These are phyloP conservation scores for Amphiprion ocellaris DNA, from an alignment of 2,113 vertebrate genomes.

Conservation along the genomic window DNA sequence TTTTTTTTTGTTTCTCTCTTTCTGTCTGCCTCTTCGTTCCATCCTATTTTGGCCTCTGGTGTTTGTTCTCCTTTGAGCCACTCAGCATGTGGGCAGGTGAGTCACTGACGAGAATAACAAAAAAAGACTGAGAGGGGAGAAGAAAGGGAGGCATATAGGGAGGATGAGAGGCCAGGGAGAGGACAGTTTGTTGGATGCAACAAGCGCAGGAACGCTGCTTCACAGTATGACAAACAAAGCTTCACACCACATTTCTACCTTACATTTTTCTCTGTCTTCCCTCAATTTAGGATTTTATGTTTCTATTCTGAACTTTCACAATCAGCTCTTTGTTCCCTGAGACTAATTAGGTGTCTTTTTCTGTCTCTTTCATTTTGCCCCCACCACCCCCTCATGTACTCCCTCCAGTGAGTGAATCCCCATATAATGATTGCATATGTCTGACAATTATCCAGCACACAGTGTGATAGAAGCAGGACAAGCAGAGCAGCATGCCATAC, in stretches of 20 bases:
- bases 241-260: neutral
- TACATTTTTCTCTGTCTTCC: neutral
- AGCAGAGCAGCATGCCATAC: slow-evolving; percentile 8
- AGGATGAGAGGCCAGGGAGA: neutral
- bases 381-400: slow-evolving; percentile 50
- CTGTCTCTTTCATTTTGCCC: slow-evolving; percentile 44
- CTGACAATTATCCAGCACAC: slow-evolving; percentile 49
- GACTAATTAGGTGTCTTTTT: slow-evolving; percentile 71
- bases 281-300: slow-evolving; percentile 5
- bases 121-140: slow-evolving; percentile 6
- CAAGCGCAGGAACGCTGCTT: neutral
- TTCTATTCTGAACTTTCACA: slow-evolving; percentile 21
- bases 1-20: neutral
- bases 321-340: slow-evolving; percentile 47
- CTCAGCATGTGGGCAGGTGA: slow-evolving; percentile 55
- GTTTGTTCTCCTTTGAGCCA: slow-evolving; percentile 30
- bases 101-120: slow-evolving; percentile 53
- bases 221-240: neutral
- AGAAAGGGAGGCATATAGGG: neutral
- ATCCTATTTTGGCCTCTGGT: slow-evolving; percentile 15
- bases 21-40: neutral
- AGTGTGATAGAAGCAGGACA: slow-evolving; percentile 38
- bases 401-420: slow-evolving; percentile 50
- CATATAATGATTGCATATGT: slow-evolving; percentile 54
- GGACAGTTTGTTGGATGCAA: neutral